phyloP scores from a whole-genome alignment of 2,888 invertebrate species.

The Glomeris marginata region DNA sequence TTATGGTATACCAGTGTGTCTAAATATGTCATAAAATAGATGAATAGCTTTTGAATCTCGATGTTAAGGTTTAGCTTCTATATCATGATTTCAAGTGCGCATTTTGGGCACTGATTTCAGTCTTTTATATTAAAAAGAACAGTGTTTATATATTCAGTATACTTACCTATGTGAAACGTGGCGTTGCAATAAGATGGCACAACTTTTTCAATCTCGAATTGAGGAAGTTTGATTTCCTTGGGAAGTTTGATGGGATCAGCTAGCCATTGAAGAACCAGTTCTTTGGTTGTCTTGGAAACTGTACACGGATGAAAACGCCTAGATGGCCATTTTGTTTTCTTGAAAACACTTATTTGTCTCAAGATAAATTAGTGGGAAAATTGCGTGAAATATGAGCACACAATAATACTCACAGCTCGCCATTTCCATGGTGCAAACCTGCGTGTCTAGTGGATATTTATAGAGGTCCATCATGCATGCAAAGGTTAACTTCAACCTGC shows the following conservation, averaged over 20 bases:
- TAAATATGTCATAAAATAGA: too few species aligned
- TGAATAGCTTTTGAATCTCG: too few species aligned
- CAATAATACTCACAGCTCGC: slow-evolving; percentile 35
- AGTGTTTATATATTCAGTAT: too few species aligned
- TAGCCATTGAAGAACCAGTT: slow-evolving; percentile 31
- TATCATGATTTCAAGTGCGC: too few species aligned
- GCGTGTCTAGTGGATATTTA: slow-evolving; percentile 37
- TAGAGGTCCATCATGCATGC: slow-evolving; percentile 43
- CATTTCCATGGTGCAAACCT: slow-evolving; percentile 38
- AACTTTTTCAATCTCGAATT: slow-evolving; percentile 31
- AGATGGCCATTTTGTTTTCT: too few species aligned
- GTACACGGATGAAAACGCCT: too few species aligned
- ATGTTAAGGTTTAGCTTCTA: too few species aligned
- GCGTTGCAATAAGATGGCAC: slow-evolving; percentile 32
- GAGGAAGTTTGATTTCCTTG: slow-evolving; percentile 32
- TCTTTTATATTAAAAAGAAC: too few species aligned
- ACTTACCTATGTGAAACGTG: slow-evolving; percentile 33
- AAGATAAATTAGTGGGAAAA: too few species aligned
- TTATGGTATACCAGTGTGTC: too few species aligned
- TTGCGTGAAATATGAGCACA: too few species aligned
- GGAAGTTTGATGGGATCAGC: slow-evolving; percentile 29
- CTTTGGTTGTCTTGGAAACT: slow-evolving; percentile 37
- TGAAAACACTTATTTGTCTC: neutral
- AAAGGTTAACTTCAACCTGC: slow-evolving; percentile 37
- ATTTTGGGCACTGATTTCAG: too few species aligned